A percentile compares a stretch with the other conserved stretches of the same genome.
phyloP scores from a whole-genome alignment of 2,888 invertebrate species.

The Vannuccia rotundouncinata region DNA sequence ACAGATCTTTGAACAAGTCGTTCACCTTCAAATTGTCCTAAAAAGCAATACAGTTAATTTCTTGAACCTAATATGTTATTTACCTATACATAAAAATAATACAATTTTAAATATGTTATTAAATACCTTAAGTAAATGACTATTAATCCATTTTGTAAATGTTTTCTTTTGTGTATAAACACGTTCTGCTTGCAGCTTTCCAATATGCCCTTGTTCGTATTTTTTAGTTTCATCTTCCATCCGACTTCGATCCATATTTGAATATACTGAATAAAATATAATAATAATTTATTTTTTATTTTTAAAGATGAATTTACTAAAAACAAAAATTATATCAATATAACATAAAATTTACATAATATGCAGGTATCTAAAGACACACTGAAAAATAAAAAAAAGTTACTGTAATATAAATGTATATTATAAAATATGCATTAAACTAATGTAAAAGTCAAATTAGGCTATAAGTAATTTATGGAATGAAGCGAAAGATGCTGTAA shows the following conservation, averaged over 20 bases:
- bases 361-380: too few relatives aligned
- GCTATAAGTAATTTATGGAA: too few relatives aligned
- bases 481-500: too few relatives aligned
- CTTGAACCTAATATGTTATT: not conserved
- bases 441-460: too few relatives aligned
- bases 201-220: slow-evolving; percentile 90
- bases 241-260: not conserved
- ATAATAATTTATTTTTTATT: too few relatives aligned
- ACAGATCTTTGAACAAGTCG: slow-evolving; percentile 89
- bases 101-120: not conserved
- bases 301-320: too few relatives aligned
- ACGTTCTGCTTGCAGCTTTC: slow-evolving; percentile 91
- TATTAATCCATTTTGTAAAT: slow-evolving; percentile 75
- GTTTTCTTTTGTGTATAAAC: slow-evolving; percentile 98
- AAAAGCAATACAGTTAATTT: not conserved
- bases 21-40: slow-evolving; percentile 62
- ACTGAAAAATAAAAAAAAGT: not conserved
- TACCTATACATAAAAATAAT: slow-evolving; percentile 4
- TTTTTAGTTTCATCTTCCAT: slow-evolving; percentile 43
- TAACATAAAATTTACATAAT: too few relatives aligned
- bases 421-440: too few relatives aligned
- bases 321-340: too few relatives aligned
- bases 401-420: not conserved
- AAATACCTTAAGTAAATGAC: slow-evolving; percentile 55
- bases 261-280: not conserved